Evolutionary conservation across 1,140 invertebrate genomes (phyloP).

Genomic region (Lysiphlebus fabarum): DNA sequence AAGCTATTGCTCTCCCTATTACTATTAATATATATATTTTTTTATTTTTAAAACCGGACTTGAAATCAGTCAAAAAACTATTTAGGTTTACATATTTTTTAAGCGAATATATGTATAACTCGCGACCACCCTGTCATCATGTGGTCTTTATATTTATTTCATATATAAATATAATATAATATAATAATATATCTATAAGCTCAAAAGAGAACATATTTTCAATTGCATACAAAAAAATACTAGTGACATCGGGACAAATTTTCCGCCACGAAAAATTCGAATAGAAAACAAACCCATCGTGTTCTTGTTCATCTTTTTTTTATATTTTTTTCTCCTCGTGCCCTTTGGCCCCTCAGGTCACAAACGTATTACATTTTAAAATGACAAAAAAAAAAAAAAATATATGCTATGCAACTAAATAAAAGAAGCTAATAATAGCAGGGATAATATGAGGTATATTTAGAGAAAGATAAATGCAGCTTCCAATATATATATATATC

Average conservation of each 20-base stretch:
- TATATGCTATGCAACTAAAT: neutral
- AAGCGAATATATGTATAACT: no score
- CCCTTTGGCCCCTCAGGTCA: constrained; percentile 28
- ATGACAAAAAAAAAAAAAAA: constrained; percentile 38
- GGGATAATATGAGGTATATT: constrained; percentile 38
- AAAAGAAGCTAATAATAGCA: constrained; percentile 40
- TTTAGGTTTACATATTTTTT: no score
- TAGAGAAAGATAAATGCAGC: neutral
- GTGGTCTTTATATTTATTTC: no score
- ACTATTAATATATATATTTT: no score
- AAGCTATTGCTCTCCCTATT: no score
- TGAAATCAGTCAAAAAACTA: no score
- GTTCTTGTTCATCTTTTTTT: constrained; percentile 5
- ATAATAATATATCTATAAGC: no score
- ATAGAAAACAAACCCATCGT: constrained; percentile 29
- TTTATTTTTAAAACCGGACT: no score
- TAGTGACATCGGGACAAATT: constrained; percentile 42
- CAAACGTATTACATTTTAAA: constrained; percentile 48
- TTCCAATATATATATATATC: constrained; percentile 19
- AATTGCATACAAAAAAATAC: no score
- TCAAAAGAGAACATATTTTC: no score
- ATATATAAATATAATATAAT: no score
- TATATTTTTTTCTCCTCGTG: constrained; percentile 20
- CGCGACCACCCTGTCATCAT: no score
- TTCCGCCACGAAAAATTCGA: constrained; percentile 42